Evolutionary conservation across 2,888 invertebrate species (phyloP), one percentile per base, ranked within the genome.

Genomic region (Mimumesa dahlbomi): DNA sequence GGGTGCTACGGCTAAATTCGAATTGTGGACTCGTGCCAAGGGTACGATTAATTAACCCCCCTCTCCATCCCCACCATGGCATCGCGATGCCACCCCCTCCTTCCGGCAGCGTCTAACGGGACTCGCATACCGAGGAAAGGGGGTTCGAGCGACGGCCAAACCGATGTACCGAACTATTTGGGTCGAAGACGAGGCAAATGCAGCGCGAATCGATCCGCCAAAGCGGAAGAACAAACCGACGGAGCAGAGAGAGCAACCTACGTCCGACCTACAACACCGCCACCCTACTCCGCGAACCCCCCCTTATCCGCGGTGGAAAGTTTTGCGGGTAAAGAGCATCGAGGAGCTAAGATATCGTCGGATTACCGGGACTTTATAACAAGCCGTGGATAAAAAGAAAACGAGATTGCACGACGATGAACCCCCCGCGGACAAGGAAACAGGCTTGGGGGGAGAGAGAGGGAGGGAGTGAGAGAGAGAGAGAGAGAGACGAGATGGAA

Each of bases 11-110:
- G 63, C 62, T 66, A 75, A 73, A 80, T 80, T 79, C 77, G 75
- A 70, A 72, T 65, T 45, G 81, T 85, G 84, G 84, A 82, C 78
- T 75, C 52, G 77, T 85, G 85, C 85, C 84, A 85, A 83, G 82
- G 77, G 82, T 81, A 76, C 82, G 75, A 85, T 85, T 83, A 85
- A 86, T 86, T 84, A 84, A 84, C 81, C 81, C 73, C 71, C 66
- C 66, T 34, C 54, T 13, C 46, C 29, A 19, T n/a, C 19, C 13
- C 53, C 40, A 9, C 29, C 43, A 22, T 45, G 14, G 45, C 43
- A 54, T 65, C 31, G 38, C 19, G 42, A 40, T 50, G 38, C 43
- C 42, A 25, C 13, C 31, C 46, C 22, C 19, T 21, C 57, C 11
- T 49, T 42, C 25, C 7, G 25, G n/a, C n/a, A n/a, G n/a, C n/a